A percentile compares a stretch with the other conserved stretches of the same genome.
Evolutionary conservation across 1,140 invertebrate genomes (phyloP).

Genomic region (Drosophila paulistorum): DNA sequence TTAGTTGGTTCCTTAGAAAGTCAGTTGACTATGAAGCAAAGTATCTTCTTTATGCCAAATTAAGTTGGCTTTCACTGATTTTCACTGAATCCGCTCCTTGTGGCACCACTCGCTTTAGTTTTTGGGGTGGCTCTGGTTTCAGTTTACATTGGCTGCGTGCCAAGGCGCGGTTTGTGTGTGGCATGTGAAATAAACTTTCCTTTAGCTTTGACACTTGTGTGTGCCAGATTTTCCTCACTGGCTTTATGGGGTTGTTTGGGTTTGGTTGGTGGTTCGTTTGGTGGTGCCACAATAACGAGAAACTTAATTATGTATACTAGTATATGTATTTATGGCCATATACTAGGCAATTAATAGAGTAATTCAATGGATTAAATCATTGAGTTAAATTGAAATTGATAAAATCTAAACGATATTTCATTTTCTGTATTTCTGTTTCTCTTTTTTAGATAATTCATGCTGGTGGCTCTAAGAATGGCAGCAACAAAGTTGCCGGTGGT

Average conservation of each 20-base stretch:
- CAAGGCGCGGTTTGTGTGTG: conserved; percentile 60
- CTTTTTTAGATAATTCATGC: conserved; percentile 77
- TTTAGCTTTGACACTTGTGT: conserved; percentile 51
- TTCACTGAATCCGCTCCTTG: not conserved
- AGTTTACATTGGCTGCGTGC: conserved; percentile 61
- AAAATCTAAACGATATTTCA: conserved; percentile 12
- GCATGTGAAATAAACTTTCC: conserved; percentile 43
- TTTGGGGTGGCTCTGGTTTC: conserved; percentile 14
- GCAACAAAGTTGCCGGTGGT: conserved; percentile 47
- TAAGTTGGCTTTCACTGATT: not conserved
- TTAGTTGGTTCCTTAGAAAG: too few relatives aligned
- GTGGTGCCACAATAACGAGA: conserved; percentile 22
- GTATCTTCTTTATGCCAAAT: too few relatives aligned
- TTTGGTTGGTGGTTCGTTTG: not conserved
- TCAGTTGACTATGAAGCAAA: too few relatives aligned
- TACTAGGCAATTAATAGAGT: conserved; percentile 40
- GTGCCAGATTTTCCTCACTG: conserved; percentile 29
- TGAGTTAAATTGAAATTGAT: conserved; percentile 32
- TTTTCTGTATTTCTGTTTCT: not conserved
- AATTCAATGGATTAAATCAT: conserved; percentile 32
- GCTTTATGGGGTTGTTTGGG: conserved; percentile 6
- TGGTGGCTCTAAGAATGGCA: conserved; percentile 54
- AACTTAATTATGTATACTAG: conserved; percentile 8
- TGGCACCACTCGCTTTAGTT: not conserved
- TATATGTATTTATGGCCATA: conserved; percentile 1